Evolutionary conservation across 2,113 vertebrate genomes (phyloP).

Genomic region (Peromyscus maniculatus): DNA sequence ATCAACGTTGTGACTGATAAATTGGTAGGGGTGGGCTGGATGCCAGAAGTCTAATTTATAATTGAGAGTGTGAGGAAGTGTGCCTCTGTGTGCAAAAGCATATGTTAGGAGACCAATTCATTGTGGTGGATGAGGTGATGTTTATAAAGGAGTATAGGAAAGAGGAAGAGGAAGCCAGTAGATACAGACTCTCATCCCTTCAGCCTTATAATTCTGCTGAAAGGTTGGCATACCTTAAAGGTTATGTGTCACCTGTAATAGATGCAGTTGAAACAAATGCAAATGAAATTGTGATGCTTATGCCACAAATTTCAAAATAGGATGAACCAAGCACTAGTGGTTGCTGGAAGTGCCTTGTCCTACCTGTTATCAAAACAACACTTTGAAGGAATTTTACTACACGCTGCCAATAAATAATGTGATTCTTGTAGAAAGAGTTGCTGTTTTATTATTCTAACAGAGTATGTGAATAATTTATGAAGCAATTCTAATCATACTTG

Average conservation of each 20-base stretch:
- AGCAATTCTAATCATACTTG: slow-evolving; percentile 78
- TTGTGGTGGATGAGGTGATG: neutral
- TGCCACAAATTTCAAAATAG: slow-evolving; percentile 14
- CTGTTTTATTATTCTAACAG: slow-evolving; percentile 72
- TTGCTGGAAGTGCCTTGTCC: neutral
- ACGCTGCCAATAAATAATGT: slow-evolving; percentile 68
- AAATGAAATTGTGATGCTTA: neutral
- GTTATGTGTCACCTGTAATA: neutral
- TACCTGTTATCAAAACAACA: slow-evolving; percentile 17
- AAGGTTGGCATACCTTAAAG: neutral
- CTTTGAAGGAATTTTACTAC: slow-evolving; percentile 62
- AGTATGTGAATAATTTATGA: slow-evolving; percentile 76
- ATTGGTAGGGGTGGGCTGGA: neutral
- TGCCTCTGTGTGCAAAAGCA: neutral
- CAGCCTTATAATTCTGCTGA: neutral
- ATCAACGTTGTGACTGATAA: neutral
- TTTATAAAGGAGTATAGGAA: neutral
- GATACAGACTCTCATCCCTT: neutral
- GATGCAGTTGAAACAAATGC: neutral
- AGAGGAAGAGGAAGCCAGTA: neutral
- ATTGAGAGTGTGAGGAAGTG: neutral
- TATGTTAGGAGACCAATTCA: neutral
- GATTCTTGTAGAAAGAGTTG: slow-evolving; percentile 73
- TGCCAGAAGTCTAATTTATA: slow-evolving; percentile 40
- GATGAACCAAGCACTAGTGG: neutral